These are phyloP conservation scores for Polymixis lichenea DNA, from an alignment of 2,888 invertebrate species.

Conservation along the genomic window DNA sequence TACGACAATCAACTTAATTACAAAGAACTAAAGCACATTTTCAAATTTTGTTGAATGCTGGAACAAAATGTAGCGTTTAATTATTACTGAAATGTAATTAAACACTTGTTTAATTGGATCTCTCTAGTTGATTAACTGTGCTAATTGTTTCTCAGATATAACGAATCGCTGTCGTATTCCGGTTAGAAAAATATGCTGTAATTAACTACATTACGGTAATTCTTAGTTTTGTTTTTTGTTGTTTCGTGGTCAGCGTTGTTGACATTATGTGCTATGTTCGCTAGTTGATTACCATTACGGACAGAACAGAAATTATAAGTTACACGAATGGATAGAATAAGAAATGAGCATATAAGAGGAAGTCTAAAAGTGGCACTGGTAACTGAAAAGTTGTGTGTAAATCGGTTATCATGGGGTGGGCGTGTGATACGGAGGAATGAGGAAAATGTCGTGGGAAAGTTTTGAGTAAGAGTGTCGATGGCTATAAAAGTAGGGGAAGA, in stretches of 20 bases:
- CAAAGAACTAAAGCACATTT: slow-evolving; percentile 30
- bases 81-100: slow-evolving; percentile 82
- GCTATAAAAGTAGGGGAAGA: too few relatives aligned
- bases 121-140: slow-evolving; percentile 75
- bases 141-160: slow-evolving; percentile 75
- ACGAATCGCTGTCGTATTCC: slow-evolving; percentile 67
- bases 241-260: slow-evolving; percentile 37
- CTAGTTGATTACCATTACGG: slow-evolving; percentile 12
- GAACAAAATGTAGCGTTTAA: slow-evolving; percentile 72
- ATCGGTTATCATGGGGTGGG: too few relatives aligned
- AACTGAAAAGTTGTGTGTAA: too few relatives aligned
- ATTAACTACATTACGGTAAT: slow-evolving; percentile 64
- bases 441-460: too few relatives aligned
- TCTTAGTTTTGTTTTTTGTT: slow-evolving; percentile 44
- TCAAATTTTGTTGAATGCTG: slow-evolving; percentile 13
- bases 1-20: slow-evolving; percentile 37
- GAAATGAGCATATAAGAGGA: too few relatives aligned
- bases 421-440: too few relatives aligned
- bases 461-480: too few relatives aligned
- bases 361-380: too few relatives aligned
- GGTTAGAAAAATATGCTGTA: slow-evolving; percentile 59
- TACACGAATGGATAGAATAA: too few relatives aligned
- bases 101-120: slow-evolving; percentile 80
- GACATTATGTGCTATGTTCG: slow-evolving; percentile 40
- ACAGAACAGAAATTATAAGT: slow-evolving; percentile 13